Evolutionary conservation across 2,888 invertebrate species (phyloP), one percentile per base, ranked within the genome.

Genomic region (Microctonus aethiopoides): DNA sequence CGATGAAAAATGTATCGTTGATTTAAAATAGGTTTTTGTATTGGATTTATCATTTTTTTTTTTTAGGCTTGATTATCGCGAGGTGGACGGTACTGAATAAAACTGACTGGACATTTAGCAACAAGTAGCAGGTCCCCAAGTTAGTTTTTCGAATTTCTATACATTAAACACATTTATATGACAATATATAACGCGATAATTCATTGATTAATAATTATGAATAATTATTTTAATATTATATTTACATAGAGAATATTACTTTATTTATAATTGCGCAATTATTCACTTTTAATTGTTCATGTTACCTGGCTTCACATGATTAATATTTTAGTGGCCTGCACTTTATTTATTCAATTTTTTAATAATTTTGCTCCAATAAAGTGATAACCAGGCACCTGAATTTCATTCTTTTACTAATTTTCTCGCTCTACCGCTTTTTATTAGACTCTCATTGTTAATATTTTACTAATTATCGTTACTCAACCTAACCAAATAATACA

Each of bases 1-100:
- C n/a, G 20, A 9, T 13, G 20, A 26, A 26, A 34, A 20, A 57
- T 20, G 16, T 57, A 22, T 11, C 34, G 9, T 54, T 26, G n/a
- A 54, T 22, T 24, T 26, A 54, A 16, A 26, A 56, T 63, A 52
- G 16, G 29, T 20, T 65, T 65, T 72, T 70, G 74, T 73, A 71
- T 46, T 20, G 16, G 16, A 71, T 63, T 76, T 75, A 67, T 67
- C 70, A 68, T n/a, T 74, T n/a, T n/a, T n/a, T 76, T 68, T 72
- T 72, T 74, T 76, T 51, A 24, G 74, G 75, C 71, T 71, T 72
- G 68, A 62, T 78, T 75, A 83, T 79, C 78, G 77, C 73, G 81
- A 82, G 75, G 79, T 84, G 84, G 85, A 86, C 85, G 85, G 85
- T 80, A 81, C 81, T 81, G 80, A 79, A 78, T 81, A 80, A 77